Base-by-base conservation (phyloP, 2,888 invertebrate species). In the Plutella xylostella region DNA sequence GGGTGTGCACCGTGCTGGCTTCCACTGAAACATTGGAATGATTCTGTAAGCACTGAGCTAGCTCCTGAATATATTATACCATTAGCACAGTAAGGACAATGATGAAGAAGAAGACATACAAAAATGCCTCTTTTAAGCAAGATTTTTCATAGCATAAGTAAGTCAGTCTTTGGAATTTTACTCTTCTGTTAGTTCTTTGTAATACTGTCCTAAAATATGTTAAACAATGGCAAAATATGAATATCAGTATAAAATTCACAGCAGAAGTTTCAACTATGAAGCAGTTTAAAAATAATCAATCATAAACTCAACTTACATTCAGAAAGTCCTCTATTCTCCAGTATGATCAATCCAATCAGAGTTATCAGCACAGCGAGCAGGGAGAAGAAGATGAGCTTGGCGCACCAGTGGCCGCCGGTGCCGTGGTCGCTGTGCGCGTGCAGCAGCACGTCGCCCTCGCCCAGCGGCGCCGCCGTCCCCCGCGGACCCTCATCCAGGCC, bases 341-440 rank as follows among this genome's bases (percentile, higher is more conserved):
- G 73, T 57, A 93, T 91, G 49, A 93, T 92, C 43, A 94, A 72
- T 47, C 92, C 92, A 64, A 93, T 88, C 47, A 93, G 86, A 39
- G 90, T 88, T 48, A 90, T 71, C 25, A 94, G 85, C 45, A 90
- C 86, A 41, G 89, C 89, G 54, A 94, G 84, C 20, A 94, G 74
- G 1, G 89, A 76, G 63, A 94, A 93, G 72, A 94, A 94, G 58
- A 94, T 87, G 45, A 94, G 84, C 76, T 93, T 93, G 28, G 93
- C 92, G 72, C 92, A 93, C 86, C 92, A 90, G 63, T 93, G 92
- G 25, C 93, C 94, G 35, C 93, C 93, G 14, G 92, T 91, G 37
- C 88, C 88, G 55, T 87, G 89, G 34, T 93, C 92, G 55, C 90
- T 89, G 42, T 92, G 88, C 19, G 93, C 86, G 65, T 94, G 93